A percentile compares a stretch with the other conserved stretches of the same genome.
These are phyloP conservation scores for Apistogramma diplotaenia DNA, from an alignment of 2,113 vertebrate genomes.

Conservation along the genomic window DNA sequence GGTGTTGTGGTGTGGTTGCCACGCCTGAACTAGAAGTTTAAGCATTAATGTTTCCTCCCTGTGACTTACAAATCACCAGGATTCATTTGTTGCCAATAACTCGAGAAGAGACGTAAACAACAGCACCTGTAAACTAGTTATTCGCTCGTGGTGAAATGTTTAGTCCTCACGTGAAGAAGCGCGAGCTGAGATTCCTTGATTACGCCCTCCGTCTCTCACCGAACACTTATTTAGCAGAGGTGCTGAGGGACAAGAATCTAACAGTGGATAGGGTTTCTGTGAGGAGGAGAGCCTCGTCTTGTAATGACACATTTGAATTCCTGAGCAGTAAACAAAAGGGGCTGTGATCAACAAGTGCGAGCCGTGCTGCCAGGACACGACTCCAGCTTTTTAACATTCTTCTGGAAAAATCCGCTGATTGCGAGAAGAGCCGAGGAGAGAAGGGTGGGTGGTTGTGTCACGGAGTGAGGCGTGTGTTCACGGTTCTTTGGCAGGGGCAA, in stretches of 20 bases:
- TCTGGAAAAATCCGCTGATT: constrained; percentile 31
- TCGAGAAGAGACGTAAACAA: background rate
- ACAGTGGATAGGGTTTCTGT: background rate
- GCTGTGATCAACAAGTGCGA: constrained; percentile 15
- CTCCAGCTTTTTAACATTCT: constrained; percentile 29
- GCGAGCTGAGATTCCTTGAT: background rate
- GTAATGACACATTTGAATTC: constrained; percentile 22
- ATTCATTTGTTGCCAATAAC: background rate
- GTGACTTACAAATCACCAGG: background rate
- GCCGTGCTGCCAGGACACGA: constrained; percentile 8
- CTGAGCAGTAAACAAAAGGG: constrained; percentile 28
- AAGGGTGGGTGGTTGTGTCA: constrained; percentile 24
- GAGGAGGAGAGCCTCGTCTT: background rate
- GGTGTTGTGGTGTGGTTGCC: background rate
- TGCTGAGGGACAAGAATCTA: background rate
- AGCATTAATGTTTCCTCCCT: background rate
- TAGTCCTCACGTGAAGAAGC: background rate
- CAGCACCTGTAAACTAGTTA: background rate
- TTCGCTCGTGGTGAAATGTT: constrained; percentile 16
- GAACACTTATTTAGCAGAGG: constrained; percentile 23
- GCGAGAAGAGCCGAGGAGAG: constrained; percentile 2
- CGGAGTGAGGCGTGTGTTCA: constrained; percentile 51
- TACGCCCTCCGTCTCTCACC: constrained; percentile 8
- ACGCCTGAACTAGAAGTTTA: background rate
- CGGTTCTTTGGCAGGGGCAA: constrained; percentile 8